These are phyloP conservation scores for Brachymystax lenok DNA, from an alignment of 2,797 vertebrate species.

Conservation along the genomic window DNA sequence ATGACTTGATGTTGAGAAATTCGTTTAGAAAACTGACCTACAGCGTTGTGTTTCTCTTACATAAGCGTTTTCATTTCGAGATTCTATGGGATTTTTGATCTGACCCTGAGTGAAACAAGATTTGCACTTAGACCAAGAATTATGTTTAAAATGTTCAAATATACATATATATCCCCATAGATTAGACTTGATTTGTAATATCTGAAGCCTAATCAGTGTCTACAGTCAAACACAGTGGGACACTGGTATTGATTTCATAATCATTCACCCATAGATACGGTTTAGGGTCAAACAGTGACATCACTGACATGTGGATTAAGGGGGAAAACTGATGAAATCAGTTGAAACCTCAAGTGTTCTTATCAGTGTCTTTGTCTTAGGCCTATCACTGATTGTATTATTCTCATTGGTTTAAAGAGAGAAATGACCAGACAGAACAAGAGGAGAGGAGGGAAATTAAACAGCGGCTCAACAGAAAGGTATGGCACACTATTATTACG, in stretches of 20 bases:
- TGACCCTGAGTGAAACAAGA: no score
- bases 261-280: neutral
- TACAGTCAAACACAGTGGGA: no score
- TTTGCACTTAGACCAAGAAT: no score
- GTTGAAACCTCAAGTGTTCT: neutral
- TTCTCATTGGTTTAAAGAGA: constrained; percentile 75
- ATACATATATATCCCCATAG: no score
- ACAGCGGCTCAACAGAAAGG: constrained; percentile 96
- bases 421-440: constrained; percentile 96
- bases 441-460: constrained; percentile 98
- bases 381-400: constrained; percentile 9
- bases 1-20: neutral
- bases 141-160: no score
- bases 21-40: no score
- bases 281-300: neutral
- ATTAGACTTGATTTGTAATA: no score
- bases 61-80: no score
- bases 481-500: constrained; percentile 51
- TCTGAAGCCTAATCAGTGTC: no score
- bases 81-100: no score
- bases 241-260: neutral
- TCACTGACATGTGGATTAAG: neutral
- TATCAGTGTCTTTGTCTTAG: neutral
- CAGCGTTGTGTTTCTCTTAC: no score
- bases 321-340: neutral